Evolutionary conservation across 1,140 invertebrate species (phyloP), one percentile per base, ranked within the genome.

Genomic region (Pissodes strobi): DNA sequence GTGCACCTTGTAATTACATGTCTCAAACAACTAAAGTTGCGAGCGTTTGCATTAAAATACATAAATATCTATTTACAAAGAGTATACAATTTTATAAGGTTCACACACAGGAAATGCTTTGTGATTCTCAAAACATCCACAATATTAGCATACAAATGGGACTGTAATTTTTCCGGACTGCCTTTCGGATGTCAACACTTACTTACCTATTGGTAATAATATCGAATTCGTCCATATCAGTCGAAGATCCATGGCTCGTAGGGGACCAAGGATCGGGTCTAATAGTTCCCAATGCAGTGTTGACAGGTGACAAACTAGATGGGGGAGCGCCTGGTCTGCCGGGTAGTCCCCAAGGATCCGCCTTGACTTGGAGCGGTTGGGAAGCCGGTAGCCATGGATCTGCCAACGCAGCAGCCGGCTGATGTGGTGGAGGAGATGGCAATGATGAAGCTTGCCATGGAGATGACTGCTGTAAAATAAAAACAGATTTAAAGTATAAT

Each of bases 151-250:
- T n/a, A n/a, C n/a, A n/a, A n/a, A n/a, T n/a, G n/a, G n/a, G n/a
- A n/a, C n/a, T n/a, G n/a, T n/a, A n/a, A n/a, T n/a, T n/a, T n/a
- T n/a, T n/a, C n/a, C n/a, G n/a, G n/a, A n/a, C n/a, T n/a, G n/a
- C n/a, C n/a, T n/a, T n/a, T n/a, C n/a, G n/a, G n/a, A n/a, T n/a
- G n/a, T n/a, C n/a, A n/a, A n/a, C n/a, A n/a, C 9, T 13, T 49
- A 83, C 80, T 69, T 83, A 83, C 66, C 86, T 81, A 79, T 92
- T 91, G 34, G 88, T 88, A 66, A 93, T 89, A 41, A 89, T 82
- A 78, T 93, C 90, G 75, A 93, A 93, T 76, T 93, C 91, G 77
- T 92, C 90, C 71, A 92, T 80, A 77, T 90, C 89, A 3, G 85
- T 85, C n/a, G 86, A 82, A 15, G 87, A 85, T 70, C 84, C 86